Percentiles rank a stretch among this genome's conserved stretches.
Evolutionary conservation across 1,140 invertebrate species (phyloP).

Genomic region (Drosophila novamexicana): DNA sequence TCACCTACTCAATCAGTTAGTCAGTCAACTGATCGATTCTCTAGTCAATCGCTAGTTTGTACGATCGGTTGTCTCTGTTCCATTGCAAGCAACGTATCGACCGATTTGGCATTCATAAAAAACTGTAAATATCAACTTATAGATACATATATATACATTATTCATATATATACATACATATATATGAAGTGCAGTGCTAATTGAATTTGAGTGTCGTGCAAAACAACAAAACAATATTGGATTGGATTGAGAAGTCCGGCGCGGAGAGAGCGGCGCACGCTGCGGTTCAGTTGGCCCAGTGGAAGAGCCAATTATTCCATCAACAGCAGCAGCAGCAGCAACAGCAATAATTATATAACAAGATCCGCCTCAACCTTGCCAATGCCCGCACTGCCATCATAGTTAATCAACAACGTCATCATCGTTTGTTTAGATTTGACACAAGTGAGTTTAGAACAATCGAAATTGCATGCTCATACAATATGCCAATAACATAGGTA

Average conservation of each 20-base stretch:
- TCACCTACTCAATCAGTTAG: constrained; percentile 44
- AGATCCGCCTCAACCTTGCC: constrained; percentile 72
- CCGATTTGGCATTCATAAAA: constrained; percentile 21
- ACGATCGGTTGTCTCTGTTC: constrained; percentile 18
- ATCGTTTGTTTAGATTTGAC: constrained; percentile 79
- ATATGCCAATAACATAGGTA: neutral
- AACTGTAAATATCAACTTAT: constrained; percentile 56
- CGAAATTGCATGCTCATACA: constrained; percentile 37
- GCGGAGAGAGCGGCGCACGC: constrained; percentile 37
- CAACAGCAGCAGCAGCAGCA: constrained; percentile 31
- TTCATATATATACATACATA: constrained; percentile 3
- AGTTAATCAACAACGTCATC: constrained; percentile 72
- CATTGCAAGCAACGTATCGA: constrained; percentile 25
- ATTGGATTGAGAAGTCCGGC: constrained; percentile 5
- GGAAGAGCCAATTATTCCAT: constrained; percentile 20
- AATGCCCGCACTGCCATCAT: constrained; percentile 78
- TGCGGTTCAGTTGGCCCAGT: constrained; percentile 50
- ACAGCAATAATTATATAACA: constrained; percentile 30
- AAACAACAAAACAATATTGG: constrained; percentile 11
- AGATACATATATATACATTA: neutral
- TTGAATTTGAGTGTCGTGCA: constrained; percentile 9
- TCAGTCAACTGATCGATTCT: constrained; percentile 33
- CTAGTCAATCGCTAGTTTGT: constrained; percentile 13
- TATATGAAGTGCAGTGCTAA: constrained; percentile 41
- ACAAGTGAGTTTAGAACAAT: constrained; percentile 69